Conservation (phyloP, 2,888 invertebrate genomes). For the Autographa pulchrina region DNA sequence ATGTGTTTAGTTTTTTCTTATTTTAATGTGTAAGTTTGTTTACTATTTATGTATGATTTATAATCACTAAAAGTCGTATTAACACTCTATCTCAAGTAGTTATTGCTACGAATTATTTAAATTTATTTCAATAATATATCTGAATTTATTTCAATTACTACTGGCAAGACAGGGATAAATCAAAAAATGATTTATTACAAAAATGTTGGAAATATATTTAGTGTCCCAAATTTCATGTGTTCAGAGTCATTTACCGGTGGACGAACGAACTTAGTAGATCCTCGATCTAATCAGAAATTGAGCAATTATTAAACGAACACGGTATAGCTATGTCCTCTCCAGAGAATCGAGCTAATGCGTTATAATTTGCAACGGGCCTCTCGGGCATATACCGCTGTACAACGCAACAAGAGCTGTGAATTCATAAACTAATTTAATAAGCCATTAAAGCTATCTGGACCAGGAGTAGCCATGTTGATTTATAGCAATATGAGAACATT, state of each 20-base stretch:
- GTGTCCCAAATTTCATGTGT: too few relatives aligned
- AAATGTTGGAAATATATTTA: too few relatives aligned
- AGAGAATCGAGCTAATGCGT: slow-evolving; percentile 26
- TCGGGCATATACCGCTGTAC: slow-evolving; percentile 16
- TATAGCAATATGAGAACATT: slow-evolving; percentile 89
- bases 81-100: too few relatives aligned
- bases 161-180: too few relatives aligned
- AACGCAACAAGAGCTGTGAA: slow-evolving; percentile 38
- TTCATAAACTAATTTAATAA: slow-evolving; percentile 85
- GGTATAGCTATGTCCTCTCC: slow-evolving; percentile 5
- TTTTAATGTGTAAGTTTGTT: neutral
- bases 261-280: neutral
- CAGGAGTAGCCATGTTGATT: slow-evolving; percentile 87
- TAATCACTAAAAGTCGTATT: too few relatives aligned
- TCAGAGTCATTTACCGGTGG: neutral
- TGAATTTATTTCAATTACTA: too few relatives aligned
- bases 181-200: too few relatives aligned
- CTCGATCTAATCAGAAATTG: neutral
- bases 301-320: neutral
- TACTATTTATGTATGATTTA: too few relatives aligned
- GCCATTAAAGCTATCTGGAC: slow-evolving; percentile 88
- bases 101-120: too few relatives aligned
- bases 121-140: too few relatives aligned
- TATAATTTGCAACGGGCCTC: slow-evolving; percentile 34
- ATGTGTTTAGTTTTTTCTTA: neutral